Base-by-base conservation (phyloP, 2,888 invertebrate genomes). In the Zygogramma bicolorata region DNA sequence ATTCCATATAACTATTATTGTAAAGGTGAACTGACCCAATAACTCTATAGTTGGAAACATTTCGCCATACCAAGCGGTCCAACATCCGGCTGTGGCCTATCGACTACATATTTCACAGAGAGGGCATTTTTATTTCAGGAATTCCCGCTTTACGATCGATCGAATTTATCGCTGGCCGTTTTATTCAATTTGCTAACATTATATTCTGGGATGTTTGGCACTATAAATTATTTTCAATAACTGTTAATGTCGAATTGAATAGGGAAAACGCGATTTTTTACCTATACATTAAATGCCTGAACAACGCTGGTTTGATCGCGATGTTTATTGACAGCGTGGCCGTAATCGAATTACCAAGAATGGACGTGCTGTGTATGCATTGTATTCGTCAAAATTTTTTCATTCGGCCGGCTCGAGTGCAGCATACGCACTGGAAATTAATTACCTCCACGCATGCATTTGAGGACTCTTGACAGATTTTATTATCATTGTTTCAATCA, bases 131-230 rank as follows among this genome's bases (percentile, higher is more conserved):
- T 46, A 46, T 46, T 46, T 46, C 20, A 7, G 18, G 20, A 46
- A 46, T 46, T 46, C 46, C 46, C 46, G 59, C 65, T 74, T 71
- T 71, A 68, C 66, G 68, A 70, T 60, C 57, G 61, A 66, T 49
- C 46, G 65, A 70, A 70, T 74, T 74, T 74, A 74, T 62, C 31
- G 58, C 22, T 20, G 40, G 13, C 61, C 63, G 60, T 74, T 74
- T 70, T 68, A 74, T 74, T 74, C 74, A 74, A 70, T 74, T 74
- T 71, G 68, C 68, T 49, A 29, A 65, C 66, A 29, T 69, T 73
- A 65, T 74, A 71, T 74, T 71, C 68, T 38, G 61, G 58, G 68
- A 68, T 62, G 68, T 68, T 74, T 63, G 58, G 65, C 61, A 46
- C 71, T 58, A 70, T 71, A 74, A 71, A 74, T 71, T 68, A 71